Evolutionary conservation across 2,113 vertebrate genomes (phyloP).

Genomic region (Aplodontia rufa): DNA sequence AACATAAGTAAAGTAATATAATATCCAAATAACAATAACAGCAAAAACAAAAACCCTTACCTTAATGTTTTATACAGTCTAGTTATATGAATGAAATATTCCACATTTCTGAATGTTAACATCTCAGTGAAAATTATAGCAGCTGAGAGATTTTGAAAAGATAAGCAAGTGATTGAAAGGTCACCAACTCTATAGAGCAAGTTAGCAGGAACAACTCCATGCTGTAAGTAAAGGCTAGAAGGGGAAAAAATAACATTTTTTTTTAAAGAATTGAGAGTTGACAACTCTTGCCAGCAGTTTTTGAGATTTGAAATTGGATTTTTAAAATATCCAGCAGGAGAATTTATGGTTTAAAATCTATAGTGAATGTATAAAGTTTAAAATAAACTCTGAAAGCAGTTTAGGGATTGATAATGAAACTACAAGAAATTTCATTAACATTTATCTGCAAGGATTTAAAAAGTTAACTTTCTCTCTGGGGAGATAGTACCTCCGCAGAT

Average conservation of each 20-base stretch:
- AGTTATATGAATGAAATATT: neutral
- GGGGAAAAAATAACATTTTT: neutral
- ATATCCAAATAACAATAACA: neutral
- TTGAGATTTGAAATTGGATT: neutral
- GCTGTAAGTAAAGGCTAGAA: neutral
- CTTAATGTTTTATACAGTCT: neutral
- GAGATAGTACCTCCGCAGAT: neutral
- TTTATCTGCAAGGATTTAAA: neutral
- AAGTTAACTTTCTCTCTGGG: neutral
- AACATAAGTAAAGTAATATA: neutral
- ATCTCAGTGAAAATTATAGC: neutral
- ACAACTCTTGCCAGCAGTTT: neutral
- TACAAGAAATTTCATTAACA: neutral
- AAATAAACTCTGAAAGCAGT: neutral
- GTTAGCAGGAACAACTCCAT: neutral
- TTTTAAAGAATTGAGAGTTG: neutral
- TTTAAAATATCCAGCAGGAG: neutral
- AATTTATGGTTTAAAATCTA: neutral
- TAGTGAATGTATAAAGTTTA: constrained; percentile 3
- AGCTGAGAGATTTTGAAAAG: constrained; percentile 12
- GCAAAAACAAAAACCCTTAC: neutral
- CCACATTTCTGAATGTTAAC: neutral
- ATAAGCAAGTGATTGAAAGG: neutral
- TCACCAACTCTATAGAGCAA: neutral
- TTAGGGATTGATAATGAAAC: neutral